Evolutionary conservation across 2,888 invertebrate genomes (phyloP).

Genomic region (Lymantria monacha): DNA sequence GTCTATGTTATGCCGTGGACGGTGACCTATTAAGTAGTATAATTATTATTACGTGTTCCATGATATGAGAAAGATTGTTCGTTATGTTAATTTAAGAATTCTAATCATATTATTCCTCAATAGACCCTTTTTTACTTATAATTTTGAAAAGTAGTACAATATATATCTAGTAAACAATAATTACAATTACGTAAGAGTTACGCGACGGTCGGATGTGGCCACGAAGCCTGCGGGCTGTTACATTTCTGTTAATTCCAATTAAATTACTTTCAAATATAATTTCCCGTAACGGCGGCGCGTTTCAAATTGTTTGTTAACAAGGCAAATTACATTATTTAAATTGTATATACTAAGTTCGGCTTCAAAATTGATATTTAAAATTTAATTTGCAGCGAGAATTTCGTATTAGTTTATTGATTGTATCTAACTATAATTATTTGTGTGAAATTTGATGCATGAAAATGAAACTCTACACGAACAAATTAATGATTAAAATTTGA

Average conservation of each 20-base stretch:
- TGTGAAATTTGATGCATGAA: constrained; percentile 28
- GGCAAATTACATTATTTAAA: constrained; percentile 24
- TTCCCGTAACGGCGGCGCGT: constrained; percentile 22
- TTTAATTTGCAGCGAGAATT: constrained; percentile 15
- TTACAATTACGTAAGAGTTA: background rate
- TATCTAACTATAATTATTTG: constrained; percentile 20
- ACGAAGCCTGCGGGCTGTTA: constrained; percentile 15
- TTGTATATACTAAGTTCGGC: constrained; percentile 19
- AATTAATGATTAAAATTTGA: constrained; percentile 21
- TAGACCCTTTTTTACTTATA: background rate
- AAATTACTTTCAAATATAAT: constrained; percentile 34
- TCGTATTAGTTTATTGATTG: constrained; percentile 25
- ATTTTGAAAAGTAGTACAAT: background rate
- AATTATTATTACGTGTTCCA: background rate
- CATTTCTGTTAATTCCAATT: constrained; percentile 27
- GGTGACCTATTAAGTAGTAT: constrained; percentile 4
- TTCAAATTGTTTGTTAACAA: constrained; percentile 39
- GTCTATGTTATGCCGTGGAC: constrained; percentile 13
- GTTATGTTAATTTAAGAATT: no score
- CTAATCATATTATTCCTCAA: no score
- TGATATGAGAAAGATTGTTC: no score
- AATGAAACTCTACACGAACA: constrained; percentile 2
- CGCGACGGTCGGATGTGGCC: constrained; percentile 8
- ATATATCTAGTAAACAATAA: background rate
- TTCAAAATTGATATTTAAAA: constrained; percentile 22